Percentiles rank a stretch among this genome's conserved stretches.
phyloP scores from a whole-genome alignment of 2,113 vertebrate species.

The Sinocyclocheilus anshuiensis region DNA sequence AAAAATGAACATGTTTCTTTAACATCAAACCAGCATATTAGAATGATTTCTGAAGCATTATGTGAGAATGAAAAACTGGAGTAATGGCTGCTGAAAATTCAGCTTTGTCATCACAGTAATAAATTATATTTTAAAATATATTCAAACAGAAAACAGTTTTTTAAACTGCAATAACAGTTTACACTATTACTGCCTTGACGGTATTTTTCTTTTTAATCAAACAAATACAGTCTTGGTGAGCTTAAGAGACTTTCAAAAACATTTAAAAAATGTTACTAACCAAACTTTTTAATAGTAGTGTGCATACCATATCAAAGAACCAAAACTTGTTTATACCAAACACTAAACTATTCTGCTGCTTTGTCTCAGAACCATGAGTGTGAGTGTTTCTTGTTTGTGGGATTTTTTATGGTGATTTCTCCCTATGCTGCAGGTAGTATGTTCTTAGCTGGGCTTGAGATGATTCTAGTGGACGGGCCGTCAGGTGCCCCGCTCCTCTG shows the following conservation, averaged over 20 bases:
- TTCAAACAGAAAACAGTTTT: neutral
- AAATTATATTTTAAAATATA: neutral
- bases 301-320: neutral
- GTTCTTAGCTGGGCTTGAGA: slow-evolving; percentile 25
- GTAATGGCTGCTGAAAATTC: neutral
- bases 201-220: neutral
- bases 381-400: neutral
- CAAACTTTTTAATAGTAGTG: neutral
- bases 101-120: neutral
- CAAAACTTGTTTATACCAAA: neutral
- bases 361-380: neutral
- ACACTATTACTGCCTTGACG: neutral
- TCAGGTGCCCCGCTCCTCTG: slow-evolving; percentile 49
- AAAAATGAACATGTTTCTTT: no score
- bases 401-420: neutral
- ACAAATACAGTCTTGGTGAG: neutral
- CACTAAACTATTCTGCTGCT: neutral
- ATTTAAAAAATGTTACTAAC: neutral
- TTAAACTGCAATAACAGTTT: neutral
- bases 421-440: slow-evolving; percentile 30
- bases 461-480: slow-evolving; percentile 59
- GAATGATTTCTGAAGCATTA: neutral
- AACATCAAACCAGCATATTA: neutral
- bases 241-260: neutral
- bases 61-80: neutral